phyloP scores from a whole-genome alignment of 2,888 invertebrate species.

The Patella ulyssiponensis region DNA sequence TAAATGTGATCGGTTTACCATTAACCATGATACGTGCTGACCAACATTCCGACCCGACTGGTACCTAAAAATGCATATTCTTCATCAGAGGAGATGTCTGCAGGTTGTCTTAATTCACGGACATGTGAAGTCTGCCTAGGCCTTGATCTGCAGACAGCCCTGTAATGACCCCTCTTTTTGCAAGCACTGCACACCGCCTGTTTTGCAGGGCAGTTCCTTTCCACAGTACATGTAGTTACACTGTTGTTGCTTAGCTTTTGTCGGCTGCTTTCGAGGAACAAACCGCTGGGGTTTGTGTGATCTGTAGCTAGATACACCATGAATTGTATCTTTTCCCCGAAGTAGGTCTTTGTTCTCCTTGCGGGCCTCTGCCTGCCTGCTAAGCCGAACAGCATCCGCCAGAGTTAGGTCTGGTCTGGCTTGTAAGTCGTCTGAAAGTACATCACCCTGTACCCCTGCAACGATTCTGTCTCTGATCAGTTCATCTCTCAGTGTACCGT shows the following conservation, averaged over 20 bases:
- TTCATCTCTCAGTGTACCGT: background rate
- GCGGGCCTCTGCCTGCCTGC: slow-evolving; percentile 11
- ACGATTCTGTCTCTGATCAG: background rate
- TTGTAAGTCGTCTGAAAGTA: slow-evolving; percentile 9
- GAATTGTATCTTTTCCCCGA: background rate
- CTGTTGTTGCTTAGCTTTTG: background rate
- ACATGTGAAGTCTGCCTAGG: too few species aligned
- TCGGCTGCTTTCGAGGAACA: too few species aligned
- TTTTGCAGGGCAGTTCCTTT: slow-evolving; percentile 23
- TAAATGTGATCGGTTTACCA: slow-evolving; percentile 29
- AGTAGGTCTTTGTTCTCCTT: background rate
- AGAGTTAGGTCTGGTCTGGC: slow-evolving; percentile 10
- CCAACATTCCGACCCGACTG: background rate
- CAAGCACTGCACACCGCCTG: slow-evolving; percentile 18
- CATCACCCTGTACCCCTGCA: background rate
- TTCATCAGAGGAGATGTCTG: background rate
- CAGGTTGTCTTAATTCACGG: background rate
- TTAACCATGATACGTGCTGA: slow-evolving; percentile 21
- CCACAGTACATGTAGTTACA: slow-evolving; percentile 21
- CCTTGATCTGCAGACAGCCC: background rate
- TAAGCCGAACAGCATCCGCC: background rate
- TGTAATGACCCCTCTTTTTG: slow-evolving; percentile 17
- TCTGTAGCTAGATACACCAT: background rate
- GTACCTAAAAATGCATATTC: background rate
- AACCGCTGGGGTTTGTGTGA: background rate